Base-by-base conservation (phyloP, 1,140 invertebrate species). In the Mizuhopecten yessoensis region DNA sequence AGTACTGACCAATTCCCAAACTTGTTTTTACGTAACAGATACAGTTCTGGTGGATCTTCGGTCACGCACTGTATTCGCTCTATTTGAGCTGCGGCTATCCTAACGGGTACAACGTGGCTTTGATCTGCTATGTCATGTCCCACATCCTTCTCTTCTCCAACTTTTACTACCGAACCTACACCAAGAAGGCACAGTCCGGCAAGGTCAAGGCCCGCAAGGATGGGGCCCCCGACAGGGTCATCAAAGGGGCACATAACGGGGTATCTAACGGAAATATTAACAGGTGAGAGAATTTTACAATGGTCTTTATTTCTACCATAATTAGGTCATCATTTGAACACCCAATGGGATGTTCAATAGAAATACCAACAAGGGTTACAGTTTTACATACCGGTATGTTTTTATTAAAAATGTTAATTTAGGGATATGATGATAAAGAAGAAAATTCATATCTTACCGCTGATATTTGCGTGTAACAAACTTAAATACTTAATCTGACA, bases 31-130 rank as follows among this genome's bases (percentile, higher is more conserved):
- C 13, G 13, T 13, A 39, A 33, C 92, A 95, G 94, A 39, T 93
- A 13, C 94, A 95, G 91, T 95, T 95, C 88, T 93, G 90, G 91
- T 90, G 87, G 45, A 94, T 94, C 11, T 39, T 94, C 33, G 88
- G 91, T n/a, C 92, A 93, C 34, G 94, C 94, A 3, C 29, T 89
- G 0, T 91, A 94, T 87, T 92, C 93, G 17, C 93, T 95, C n/a
- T 94, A 94, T 86, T 87, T 90, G 0, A 92, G 94, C 88, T 97
- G 97, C 92, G 96, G 96, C 36, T 97, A 95, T 94, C 97, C 97
- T 20, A 92, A 94, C 33, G 91, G 94, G 17, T 96, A 96, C 87
- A 94, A 94, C 90, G 95, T 93, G 87, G 95, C 96, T 34, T 93
- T 96, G 9, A 94, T 97, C 15, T 91, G 94, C 49, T 97, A 97